Evolutionary conservation across 2,888 invertebrate species (phyloP).

Genomic region (Quadroppia sp.): DNA sequence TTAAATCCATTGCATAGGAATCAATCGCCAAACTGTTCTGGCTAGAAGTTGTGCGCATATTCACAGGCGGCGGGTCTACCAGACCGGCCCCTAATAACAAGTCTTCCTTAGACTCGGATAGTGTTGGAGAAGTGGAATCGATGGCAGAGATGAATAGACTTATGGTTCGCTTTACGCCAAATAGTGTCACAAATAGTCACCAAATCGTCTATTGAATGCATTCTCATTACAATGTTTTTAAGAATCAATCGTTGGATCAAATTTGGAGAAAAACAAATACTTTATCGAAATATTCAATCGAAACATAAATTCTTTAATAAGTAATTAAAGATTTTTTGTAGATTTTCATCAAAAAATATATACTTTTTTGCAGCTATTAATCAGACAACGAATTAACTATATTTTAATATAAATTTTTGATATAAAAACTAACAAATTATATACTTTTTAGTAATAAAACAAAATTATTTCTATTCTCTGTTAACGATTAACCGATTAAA

Average conservation of each 20-base stretch:
- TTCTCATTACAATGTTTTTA: not conserved
- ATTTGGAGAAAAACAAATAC: too few relatives aligned
- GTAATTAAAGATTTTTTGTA: not conserved
- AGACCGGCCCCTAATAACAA: constrained; percentile 27
- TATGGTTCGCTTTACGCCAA: constrained; percentile 18
- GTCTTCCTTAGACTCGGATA: constrained; percentile 28
- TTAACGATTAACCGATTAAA: too few relatives aligned
- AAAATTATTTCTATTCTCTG: too few relatives aligned
- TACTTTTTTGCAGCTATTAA: not conserved
- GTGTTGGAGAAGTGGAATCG: constrained; percentile 27
- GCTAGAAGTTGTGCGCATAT: constrained; percentile 36
- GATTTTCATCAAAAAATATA: not conserved
- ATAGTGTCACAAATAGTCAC: not conserved
- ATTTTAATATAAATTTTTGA: not conserved
- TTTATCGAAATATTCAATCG: not conserved
- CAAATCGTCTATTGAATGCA: not conserved
- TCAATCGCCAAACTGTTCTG: constrained; percentile 37
- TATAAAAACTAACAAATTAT: too few relatives aligned
- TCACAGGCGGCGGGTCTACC: constrained; percentile 37
- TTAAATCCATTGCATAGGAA: too few relatives aligned
- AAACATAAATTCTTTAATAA: not conserved
- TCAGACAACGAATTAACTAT: constrained; percentile 19
- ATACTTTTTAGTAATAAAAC: too few relatives aligned
- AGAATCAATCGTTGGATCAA: not conserved
- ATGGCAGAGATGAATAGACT: constrained; percentile 24